Base-by-base conservation (phyloP, 2,797 vertebrate species). In the Leptatherina wallacei region DNA sequence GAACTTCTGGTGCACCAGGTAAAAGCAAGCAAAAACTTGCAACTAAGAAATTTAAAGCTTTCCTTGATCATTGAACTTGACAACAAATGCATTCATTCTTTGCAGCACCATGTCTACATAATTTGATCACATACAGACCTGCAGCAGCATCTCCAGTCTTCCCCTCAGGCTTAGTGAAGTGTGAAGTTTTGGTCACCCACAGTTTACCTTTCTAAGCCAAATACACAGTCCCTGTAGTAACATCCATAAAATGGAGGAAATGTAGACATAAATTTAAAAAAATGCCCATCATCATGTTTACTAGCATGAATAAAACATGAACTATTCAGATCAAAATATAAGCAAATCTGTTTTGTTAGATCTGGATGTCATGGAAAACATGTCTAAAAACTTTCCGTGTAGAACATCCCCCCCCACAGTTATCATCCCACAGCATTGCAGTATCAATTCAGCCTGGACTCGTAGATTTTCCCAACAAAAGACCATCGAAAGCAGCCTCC, bases 1-100 rank as follows among this genome's bases (percentile, higher is more conserved):
- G 98, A 99, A 91, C 95, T 99, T 33, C 73, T 99, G 84, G 98
- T 99, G 64, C 98, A 99, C 92, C 98, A 99, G 98, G 98, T 99
- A 95, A 65, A 30, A 30, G 24, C 69, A 54, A 40, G 44, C 13
- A 0, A 24, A 35, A 10, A 32, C 33, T 24, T 44, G 24, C 12
- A 56, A 40, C 47, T 16, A 62, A 36, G 22, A n/a, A 0, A 40
- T 73, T 80, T 73, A 4, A 77, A 67, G 66, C 65, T 63, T 61
- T 56, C 16, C 40, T 75, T 76, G 49, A 83, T 75, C 65, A 70
- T 63, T 29, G 40, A 35, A 16, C 52, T 24, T 69, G 54, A 78
- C 52, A 61, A 58, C 59, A 73, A 42, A 63, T 61, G n/a, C 33
- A 27, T 73, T 78, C 3, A 54, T 71, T 80, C 44, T 42, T 49